These are phyloP conservation scores for Mixornis gularis DNA, from an alignment of 2,113 vertebrate genomes.

Conservation along the genomic window DNA sequence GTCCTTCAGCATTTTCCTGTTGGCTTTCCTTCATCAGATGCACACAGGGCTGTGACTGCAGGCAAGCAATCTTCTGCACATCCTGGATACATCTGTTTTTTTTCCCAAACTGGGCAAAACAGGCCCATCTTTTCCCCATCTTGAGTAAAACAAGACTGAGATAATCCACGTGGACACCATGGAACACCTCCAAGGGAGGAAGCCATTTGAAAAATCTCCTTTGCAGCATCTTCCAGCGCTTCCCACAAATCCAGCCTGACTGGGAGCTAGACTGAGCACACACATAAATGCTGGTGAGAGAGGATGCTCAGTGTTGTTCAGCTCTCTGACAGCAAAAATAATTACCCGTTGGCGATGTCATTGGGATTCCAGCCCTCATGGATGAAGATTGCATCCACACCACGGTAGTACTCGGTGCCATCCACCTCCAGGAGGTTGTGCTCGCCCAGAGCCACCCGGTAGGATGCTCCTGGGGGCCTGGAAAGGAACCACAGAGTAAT, in stretches of 20 bases:
- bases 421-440: slow-evolving; percentile 52
- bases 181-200: background rate
- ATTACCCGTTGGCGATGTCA: slow-evolving; percentile 51
- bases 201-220: background rate
- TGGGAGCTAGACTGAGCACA: background rate
- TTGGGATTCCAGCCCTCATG: slow-evolving; percentile 46
- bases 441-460: slow-evolving; percentile 62
- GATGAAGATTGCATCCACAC: slow-evolving; percentile 25
- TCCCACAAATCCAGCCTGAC: background rate
- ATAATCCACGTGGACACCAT: rapidly evolving
- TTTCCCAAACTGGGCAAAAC: background rate
- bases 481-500: background rate
- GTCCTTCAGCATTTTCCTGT: background rate
- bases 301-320: background rate
- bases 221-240: background rate
- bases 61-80: background rate
- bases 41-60: background rate
- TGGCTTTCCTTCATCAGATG: background rate
- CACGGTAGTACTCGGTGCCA: slow-evolving; percentile 53
- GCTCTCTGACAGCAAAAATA: background rate
- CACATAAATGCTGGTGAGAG: rapidly evolving
- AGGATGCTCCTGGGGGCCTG: slow-evolving; percentile 32
- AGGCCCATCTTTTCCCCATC: background rate
- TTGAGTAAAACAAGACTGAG: background rate
- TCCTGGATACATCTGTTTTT: background rate